Conservation (phyloP, 2,797 vertebrate species). For the Labeo calbasu region DNA sequence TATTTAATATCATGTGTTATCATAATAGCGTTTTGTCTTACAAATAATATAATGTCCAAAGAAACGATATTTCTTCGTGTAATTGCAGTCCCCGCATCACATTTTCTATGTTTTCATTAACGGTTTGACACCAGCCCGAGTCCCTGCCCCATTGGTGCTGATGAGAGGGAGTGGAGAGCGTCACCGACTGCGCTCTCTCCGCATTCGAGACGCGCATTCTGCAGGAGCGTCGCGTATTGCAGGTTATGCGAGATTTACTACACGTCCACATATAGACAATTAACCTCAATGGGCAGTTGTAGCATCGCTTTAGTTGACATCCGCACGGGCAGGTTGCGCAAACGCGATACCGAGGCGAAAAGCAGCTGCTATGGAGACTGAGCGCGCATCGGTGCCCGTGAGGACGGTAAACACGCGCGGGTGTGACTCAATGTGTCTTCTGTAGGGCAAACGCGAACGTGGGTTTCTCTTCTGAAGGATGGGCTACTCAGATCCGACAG, state of each 20-base stretch:
- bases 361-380: conserved; percentile 32
- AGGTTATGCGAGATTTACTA: not conserved
- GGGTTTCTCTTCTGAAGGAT: conserved; percentile 80
- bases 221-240: conserved; percentile 15
- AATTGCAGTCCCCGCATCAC: not conserved
- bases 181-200: conserved; percentile 23
- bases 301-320: not conserved
- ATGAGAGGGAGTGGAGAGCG: conserved; percentile 41
- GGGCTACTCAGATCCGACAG: conserved; percentile 94
- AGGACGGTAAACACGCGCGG: conserved; percentile 21
- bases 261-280: not conserved
- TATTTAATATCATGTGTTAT: not conserved
- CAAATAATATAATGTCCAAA: not conserved
- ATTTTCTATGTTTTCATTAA: not conserved
- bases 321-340: not conserved
- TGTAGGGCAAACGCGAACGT: conserved; percentile 17
- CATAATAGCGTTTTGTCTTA: not conserved
- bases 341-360: not conserved
- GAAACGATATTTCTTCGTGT: not conserved
- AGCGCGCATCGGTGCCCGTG: conserved; percentile 18
- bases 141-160: conserved; percentile 29
- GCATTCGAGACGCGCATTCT: conserved; percentile 15
- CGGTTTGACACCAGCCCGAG: not conserved
- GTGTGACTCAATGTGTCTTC: conserved; percentile 14
- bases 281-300: not conserved